A percentile compares a stretch with the other conserved stretches of the same genome.
Conservation (phyloP, 2,113 vertebrate species). For the Chinchilla lanigera region DNA sequence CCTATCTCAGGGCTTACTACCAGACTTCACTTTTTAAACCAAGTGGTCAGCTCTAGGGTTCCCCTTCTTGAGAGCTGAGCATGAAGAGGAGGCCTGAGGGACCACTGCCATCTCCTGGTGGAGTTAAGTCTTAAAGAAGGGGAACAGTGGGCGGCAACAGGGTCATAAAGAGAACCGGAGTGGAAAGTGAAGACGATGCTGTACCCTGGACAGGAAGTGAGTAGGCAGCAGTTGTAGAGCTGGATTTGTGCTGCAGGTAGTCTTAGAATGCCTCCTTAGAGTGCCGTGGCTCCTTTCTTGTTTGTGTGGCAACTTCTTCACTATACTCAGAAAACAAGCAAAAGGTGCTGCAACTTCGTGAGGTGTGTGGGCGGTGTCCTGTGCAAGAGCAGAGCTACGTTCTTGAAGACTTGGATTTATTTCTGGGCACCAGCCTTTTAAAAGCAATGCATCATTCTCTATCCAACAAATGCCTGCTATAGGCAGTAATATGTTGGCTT, state of each 20-base stretch:
- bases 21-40: background rate
- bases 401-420: slow-evolving; percentile 64
- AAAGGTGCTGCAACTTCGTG: background rate
- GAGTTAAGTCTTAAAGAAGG: background rate
- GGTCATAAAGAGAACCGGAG: background rate
- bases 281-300: background rate
- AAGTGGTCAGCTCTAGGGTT: background rate
- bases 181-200: background rate
- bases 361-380: slow-evolving; percentile 35
- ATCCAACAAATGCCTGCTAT: slow-evolving; percentile 60
- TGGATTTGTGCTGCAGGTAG: background rate
- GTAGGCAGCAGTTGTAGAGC: background rate
- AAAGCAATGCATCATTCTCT: slow-evolving; percentile 70
- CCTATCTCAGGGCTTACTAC: background rate
- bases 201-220: background rate
- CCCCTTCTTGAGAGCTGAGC: background rate
- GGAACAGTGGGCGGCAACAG: background rate
- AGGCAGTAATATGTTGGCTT: slow-evolving; percentile 9
- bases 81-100: background rate
- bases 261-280: background rate
- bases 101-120: background rate
- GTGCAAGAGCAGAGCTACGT: background rate
- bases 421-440: slow-evolving; percentile 64
- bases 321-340: background rate
- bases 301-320: background rate